Base-by-base conservation (phyloP, 2,888 invertebrate genomes). In the Oscheius sp. region DNA sequence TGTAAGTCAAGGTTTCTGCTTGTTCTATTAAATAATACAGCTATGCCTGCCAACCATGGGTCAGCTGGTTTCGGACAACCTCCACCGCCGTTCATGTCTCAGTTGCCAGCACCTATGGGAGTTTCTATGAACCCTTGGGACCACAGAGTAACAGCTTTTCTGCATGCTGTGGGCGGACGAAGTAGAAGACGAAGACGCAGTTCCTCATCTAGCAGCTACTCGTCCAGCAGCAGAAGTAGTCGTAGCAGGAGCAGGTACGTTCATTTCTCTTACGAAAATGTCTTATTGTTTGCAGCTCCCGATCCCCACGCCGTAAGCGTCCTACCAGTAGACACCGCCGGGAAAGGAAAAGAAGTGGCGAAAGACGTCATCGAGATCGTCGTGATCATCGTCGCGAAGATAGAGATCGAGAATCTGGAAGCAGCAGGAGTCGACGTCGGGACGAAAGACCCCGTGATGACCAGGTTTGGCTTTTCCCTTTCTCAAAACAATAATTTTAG, bases 21-120 rank as follows among this genome's bases (percentile, higher is more conserved):
- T 33, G 9, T 60, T 32, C 13, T 7, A 10, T 32, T 29, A 33
- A 7, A 33, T 60, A 9, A 10, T 60, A 7, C 33, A 66, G 68
- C 50, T n/a, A 47, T 76, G 55, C 81, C 78, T 33, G 9, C 70
- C 32, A 81, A 78, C 63, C 81, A 81, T 51, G 81, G 81, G 47
- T 51, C 70, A 10, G 81, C 81, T 55, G 81, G 81, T 1, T 81
- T 81, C 50, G 81, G 81, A 29, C 62, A 29, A 4, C 59, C 59
- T 32, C 62, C 60, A 1, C 60, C 53, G 5, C 63, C 59, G 5
- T 29, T 55, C 42, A 42, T 42, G 55, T 7, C 42, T 42, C 55
- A 21, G 2, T n/a, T 55, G 37, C 68, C 35, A 10, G n/a, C 47
- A n/a, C 53, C 51, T 21, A 51, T 53, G 21, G 50, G 47, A 53